phyloP scores from a whole-genome alignment of 1,140 invertebrate species.

The Neuroterus valhalla region DNA sequence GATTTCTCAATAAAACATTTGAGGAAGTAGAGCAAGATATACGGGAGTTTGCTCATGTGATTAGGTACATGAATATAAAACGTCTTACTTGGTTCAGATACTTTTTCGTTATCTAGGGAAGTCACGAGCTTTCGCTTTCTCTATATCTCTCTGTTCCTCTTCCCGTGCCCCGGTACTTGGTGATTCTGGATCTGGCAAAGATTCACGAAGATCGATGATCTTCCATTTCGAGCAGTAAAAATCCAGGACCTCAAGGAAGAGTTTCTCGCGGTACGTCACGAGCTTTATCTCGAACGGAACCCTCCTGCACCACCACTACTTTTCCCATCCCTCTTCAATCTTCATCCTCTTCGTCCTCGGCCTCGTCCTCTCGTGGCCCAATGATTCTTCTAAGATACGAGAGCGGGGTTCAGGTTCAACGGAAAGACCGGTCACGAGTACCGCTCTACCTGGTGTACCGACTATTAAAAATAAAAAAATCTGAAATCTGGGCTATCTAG shows the following conservation, averaged over 20 bases:
- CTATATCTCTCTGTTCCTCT: constrained; percentile 29
- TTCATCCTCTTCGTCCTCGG: constrained; percentile 16
- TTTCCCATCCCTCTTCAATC: constrained; percentile 17
- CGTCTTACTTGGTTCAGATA: constrained; percentile 6
- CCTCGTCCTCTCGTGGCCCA: constrained; percentile 29
- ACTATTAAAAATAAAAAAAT: constrained; percentile 42
- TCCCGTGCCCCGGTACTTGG: constrained; percentile 26
- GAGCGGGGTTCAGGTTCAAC: constrained; percentile 44
- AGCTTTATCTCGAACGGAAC: constrained; percentile 36
- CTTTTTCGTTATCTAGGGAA: constrained; percentile 21
- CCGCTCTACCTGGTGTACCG: constrained; percentile 31
- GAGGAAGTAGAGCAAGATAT: too few relatives aligned
- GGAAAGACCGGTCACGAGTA: constrained; percentile 53
- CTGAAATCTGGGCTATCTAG: constrained; percentile 54
- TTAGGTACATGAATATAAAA: neutral
- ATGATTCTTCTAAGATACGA: constrained; percentile 45
- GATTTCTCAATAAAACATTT: too few relatives aligned
- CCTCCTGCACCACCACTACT: neutral
- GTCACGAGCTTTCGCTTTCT: constrained; percentile 48
- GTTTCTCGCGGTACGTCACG: constrained; percentile 34
- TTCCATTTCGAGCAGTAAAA: constrained; percentile 32
- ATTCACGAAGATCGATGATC: constrained; percentile 29
- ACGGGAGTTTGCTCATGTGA: too few relatives aligned
- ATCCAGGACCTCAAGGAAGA: constrained; percentile 29
- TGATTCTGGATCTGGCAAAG: constrained; percentile 33